Conservation (phyloP, 2,888 invertebrate species). For the Diarsia dahlii region DNA sequence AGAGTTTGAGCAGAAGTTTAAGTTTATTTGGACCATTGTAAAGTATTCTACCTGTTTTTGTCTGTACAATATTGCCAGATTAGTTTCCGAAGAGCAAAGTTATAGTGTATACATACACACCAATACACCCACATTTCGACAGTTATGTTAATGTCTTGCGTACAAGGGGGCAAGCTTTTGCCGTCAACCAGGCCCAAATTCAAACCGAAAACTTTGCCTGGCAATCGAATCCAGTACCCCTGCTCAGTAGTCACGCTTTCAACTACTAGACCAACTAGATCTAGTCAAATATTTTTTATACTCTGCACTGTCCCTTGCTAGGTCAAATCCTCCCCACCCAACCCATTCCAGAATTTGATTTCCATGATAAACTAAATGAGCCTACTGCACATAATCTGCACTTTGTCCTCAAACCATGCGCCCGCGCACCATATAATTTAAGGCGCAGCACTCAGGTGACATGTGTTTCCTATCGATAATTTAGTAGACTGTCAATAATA, state of each 20-base stretch:
- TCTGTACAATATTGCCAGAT: background rate
- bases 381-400: slow-evolving; percentile 31
- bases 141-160: background rate
- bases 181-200: background rate
- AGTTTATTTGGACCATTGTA: background rate
- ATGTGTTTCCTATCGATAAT: slow-evolving; percentile 70
- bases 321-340: background rate
- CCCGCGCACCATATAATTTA: slow-evolving; percentile 64
- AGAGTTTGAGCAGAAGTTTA: slow-evolving; percentile 21
- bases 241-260: background rate
- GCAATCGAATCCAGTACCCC: too few relatives aligned
- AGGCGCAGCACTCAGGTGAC: slow-evolving; percentile 63
- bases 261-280: background rate
- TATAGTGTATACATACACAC: too few relatives aligned
- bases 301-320: background rate
- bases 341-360: background rate
- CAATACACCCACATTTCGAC: background rate
- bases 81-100: background rate
- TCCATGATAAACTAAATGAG: background rate
- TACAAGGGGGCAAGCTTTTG: background rate
- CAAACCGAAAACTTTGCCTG: background rate
- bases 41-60: background rate
- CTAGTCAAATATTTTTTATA: background rate
- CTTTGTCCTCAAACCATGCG: slow-evolving; percentile 28
- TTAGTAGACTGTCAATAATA: slow-evolving; percentile 68